Evolutionary conservation across 2,888 invertebrate genomes (phyloP), one percentile per base, ranked within the genome.

Genomic region (Xanthorhoe spadicearia): DNA sequence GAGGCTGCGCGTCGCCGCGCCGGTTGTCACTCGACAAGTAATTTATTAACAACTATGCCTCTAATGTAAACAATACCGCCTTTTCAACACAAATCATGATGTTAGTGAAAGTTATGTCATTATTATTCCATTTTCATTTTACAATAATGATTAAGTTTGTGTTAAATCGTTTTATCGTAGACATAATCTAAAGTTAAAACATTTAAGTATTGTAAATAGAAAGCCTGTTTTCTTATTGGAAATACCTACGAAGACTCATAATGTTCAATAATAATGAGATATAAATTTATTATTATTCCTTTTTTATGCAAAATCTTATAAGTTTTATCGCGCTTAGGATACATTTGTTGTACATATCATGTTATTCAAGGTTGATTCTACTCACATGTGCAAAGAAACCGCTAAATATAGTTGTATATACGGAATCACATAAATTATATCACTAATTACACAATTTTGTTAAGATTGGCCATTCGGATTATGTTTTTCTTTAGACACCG

Each of bases 401-500:
- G 90, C 87, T 92, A 90, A 86, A 81, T 89, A 89, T 83, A 89
- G 86, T 84, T 83, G 85, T 85, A 84, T 91, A 85, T 90, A 83
- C 86, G 83, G 86, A 91, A 92, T 90, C 92, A 92, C 92, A 92
- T 92, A 92, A 92, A 93, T 92, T 92, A 91, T 85, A 89, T 84
- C 93, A 93, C 93, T 93, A 93, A 93, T 93, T 92, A 92, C 92
- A 92, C 92, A 91, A 93, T 92, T 92, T 92, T 80, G 88, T 86
- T 89, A 92, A 92, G 90, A 93, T 93, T 93, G 92, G 93, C 92
- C 93, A 93, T 93, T 93, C 92, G 93, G 91, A 93, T 92, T 91
- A 93, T 92, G 92, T 93, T 93, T 93, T 93, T 92, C 92, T 92
- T 74, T 92, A 89, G 89, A 89, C 93, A 93, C 92, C 92, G 92